Evolutionary conservation across 1,140 invertebrate genomes (phyloP).

Genomic region (Drosophila tropicalis): DNA sequence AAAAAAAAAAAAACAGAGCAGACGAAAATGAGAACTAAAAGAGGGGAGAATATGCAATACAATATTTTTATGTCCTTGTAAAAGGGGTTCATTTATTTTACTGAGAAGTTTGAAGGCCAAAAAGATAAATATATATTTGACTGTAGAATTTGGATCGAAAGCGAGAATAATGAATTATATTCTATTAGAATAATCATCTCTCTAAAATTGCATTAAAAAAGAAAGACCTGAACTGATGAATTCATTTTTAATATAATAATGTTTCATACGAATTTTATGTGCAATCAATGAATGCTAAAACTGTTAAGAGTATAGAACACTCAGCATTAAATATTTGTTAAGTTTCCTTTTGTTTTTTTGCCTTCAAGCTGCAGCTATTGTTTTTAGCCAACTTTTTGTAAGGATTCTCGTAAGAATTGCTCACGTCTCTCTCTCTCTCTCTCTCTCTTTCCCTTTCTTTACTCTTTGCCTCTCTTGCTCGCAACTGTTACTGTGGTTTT

Average conservation of each 20-base stretch:
- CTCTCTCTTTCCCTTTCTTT: background rate
- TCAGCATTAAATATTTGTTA: background rate
- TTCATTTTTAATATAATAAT: too few species aligned
- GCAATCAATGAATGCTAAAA: background rate
- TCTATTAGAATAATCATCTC: too few species aligned
- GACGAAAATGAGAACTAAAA: background rate
- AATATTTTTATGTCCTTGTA: slow-evolving; percentile 22
- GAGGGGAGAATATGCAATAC: slow-evolving; percentile 24
- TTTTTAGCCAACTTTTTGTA: slow-evolving; percentile 20
- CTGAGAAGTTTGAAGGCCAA: background rate
- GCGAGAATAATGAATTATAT: too few species aligned
- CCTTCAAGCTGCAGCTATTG: slow-evolving; percentile 47
- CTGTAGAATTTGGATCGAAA: background rate
- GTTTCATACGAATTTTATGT: too few species aligned
- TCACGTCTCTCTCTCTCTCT: background rate
- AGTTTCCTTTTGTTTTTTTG: slow-evolving; percentile 43
- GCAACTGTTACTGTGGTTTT: slow-evolving; percentile 56
- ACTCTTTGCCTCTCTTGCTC: background rate
- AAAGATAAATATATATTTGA: background rate
- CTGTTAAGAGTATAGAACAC: background rate
- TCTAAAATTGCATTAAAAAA: too few species aligned
- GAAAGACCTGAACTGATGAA: too few species aligned
- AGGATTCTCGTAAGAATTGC: background rate
- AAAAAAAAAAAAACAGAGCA: background rate
- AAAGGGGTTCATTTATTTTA: background rate